These are phyloP conservation scores for Bagarius yarrelli DNA, from an alignment of 2,113 vertebrate species.

Conservation along the genomic window DNA sequence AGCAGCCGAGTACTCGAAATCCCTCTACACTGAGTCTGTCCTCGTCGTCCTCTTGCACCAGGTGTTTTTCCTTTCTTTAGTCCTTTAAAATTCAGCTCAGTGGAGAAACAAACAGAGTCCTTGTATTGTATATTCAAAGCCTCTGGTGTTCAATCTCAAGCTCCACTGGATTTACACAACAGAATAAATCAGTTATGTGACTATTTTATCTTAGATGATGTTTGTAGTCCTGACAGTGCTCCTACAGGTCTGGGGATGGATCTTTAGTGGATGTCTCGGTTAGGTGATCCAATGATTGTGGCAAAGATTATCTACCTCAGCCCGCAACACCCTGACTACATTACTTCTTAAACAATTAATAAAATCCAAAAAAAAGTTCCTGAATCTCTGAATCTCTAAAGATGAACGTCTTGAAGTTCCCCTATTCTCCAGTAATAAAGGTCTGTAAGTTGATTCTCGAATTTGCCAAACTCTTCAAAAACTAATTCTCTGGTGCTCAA, in stretches of 20 bases:
- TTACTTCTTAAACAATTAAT: too few species aligned
- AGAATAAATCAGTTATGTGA: neutral
- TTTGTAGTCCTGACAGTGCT: neutral
- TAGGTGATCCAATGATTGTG: neutral
- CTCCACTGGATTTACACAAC: neutral
- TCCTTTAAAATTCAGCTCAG: constrained; percentile 2
- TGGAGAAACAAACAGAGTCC: constrained; percentile 1
- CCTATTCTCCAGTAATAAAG: neutral
- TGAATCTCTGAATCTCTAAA: neutral
- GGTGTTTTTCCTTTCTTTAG: constrained; percentile 6
- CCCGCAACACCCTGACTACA: too few species aligned
- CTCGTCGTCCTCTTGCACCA: constrained; percentile 16
- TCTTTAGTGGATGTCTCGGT: neutral
- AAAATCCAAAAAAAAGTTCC: too few species aligned
- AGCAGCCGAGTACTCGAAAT: neutral
- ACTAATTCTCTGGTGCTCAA: too few species aligned
- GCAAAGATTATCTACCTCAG: neutral
- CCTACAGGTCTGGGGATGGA: neutral
- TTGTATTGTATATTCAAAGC: neutral
- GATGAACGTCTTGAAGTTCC: neutral
- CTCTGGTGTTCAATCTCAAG: neutral
- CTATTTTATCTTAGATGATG: neutral
- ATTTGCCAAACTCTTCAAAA: too few species aligned
- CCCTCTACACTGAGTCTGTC: constrained; percentile 5
- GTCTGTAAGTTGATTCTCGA: neutral